These are phyloP conservation scores for Ptychoptera albimana DNA, from an alignment of 2,888 invertebrate species.

Conservation along the genomic window DNA sequence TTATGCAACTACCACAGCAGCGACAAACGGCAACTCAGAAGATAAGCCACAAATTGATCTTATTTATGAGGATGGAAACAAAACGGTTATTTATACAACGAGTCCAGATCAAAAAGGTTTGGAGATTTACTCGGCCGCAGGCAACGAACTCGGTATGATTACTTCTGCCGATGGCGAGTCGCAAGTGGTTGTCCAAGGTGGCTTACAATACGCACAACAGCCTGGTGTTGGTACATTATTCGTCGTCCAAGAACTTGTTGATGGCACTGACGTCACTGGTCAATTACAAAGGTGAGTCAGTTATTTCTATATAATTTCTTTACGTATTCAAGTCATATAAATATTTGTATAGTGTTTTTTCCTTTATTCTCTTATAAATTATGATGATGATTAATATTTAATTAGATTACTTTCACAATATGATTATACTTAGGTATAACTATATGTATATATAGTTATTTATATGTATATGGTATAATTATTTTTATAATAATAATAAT, in stretches of 20 bases:
- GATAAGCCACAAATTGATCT: constrained; percentile 52
- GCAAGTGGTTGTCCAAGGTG: constrained; percentile 28
- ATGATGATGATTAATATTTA: too few species aligned
- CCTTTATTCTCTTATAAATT: too few species aligned
- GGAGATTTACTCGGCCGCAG: constrained; percentile 40
- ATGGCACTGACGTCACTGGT: constrained; percentile 11
- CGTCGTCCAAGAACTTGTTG: constrained; percentile 18
- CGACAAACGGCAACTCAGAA: constrained; percentile 10
- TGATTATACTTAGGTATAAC: too few species aligned
- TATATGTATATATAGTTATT: too few species aligned
- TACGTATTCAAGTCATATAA: too few species aligned
- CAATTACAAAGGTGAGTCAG: constrained; percentile 29
- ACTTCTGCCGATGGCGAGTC: constrained; percentile 26
- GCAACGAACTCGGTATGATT: constrained; percentile 19
- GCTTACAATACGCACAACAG: constrained; percentile 25
- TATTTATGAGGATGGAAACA: constrained; percentile 71
- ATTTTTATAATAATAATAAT: too few species aligned
- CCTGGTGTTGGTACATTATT: constrained; percentile 23
- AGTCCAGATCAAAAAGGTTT: constrained; percentile 53
- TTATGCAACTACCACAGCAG: constrained; percentile 14
- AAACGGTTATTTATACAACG: constrained; percentile 69
- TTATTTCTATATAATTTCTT: neutral
- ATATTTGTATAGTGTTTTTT: too few species aligned
- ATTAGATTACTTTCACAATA: too few species aligned
- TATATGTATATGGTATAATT: too few species aligned